Base-by-base conservation (phyloP, 2,888 invertebrate species). In the Cryptosula pallasiana region DNA sequence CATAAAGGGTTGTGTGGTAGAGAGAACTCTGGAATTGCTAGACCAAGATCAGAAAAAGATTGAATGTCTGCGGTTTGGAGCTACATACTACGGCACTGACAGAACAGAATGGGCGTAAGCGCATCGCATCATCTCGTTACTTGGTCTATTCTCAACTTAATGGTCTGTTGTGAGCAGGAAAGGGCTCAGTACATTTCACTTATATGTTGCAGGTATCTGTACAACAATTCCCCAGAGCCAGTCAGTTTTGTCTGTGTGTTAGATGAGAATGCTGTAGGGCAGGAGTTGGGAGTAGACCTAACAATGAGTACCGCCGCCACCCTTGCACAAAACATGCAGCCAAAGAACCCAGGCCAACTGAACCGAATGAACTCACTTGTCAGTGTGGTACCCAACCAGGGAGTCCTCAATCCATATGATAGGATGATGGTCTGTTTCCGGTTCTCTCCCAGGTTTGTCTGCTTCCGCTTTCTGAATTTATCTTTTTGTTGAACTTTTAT, bases 11-110 rank as follows among this genome's bases (percentile, higher is more conserved):
- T 77, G 77, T 63, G 78, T 83, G 1, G 82, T 83, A 45, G 78
- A 82, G 34, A 78, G 82, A 71, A 76, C 78, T 1, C 75, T 85
- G 23, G 81, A 82, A 72, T 75, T 85, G n/a, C 73, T 84, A 69
- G 78, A 79, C 32, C 69, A 76, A 13, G 77, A 79, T n/a, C 75
- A 73, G 27, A 78, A 79, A 36, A 76, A 78, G 35, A 55, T 83
- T 25, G 75, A 78, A 25, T 82, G 82, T 77, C 75, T 85, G 25
- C 74, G 77, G 72, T 84, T 85, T 78, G 84, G 84, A 1, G 76
- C 79, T 36, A 79, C 83, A 0, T 84, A 84, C 76, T 85, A 85
- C 73, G 84, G 84, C 35, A 82, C 83, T 1, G 84, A 85, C 76
- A 76, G 76, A 55, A 82, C 82, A 29, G 79, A 82, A 72, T 78